Evolutionary conservation across 2,113 vertebrate species (phyloP).

Genomic region (Neogale vison): DNA sequence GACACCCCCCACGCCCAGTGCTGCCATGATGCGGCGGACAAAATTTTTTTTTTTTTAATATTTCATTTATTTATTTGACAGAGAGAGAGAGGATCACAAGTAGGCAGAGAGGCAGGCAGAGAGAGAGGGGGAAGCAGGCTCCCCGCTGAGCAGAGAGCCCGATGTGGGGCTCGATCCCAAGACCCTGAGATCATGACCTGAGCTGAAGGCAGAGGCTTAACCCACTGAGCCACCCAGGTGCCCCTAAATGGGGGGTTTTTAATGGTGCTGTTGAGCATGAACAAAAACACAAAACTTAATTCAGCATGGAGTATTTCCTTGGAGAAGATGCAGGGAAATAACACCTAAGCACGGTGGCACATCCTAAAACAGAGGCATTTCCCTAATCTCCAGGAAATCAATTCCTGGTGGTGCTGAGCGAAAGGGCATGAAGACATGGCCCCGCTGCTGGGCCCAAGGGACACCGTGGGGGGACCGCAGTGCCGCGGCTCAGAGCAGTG

Average conservation of each 20-base stretch:
- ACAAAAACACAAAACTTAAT: conserved; percentile 47
- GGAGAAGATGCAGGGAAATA: background rate
- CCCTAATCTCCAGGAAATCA: background rate
- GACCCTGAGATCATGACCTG: too few relatives aligned
- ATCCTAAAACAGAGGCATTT: background rate
- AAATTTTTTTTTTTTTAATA: background rate
- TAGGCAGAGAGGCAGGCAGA: too few relatives aligned
- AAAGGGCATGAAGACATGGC: background rate
- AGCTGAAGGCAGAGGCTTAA: too few relatives aligned
- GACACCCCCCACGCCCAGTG: background rate
- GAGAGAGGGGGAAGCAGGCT: too few relatives aligned
- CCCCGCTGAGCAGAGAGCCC: too few relatives aligned
- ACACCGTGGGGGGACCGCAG: background rate
- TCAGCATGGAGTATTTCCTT: background rate
- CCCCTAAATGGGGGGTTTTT: background rate
- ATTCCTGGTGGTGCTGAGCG: background rate
- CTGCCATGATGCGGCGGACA: background rate
- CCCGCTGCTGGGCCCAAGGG: background rate
- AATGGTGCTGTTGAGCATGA: background rate
- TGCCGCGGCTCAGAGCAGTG: accelerated
- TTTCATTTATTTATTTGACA: too few relatives aligned
- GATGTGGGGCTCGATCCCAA: too few relatives aligned
- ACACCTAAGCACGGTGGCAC: background rate
- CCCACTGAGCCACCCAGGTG: too few relatives aligned
- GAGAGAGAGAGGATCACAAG: too few relatives aligned